Base-by-base conservation (phyloP, 2,113 vertebrate genomes). In the Cebus imitator region DNA sequence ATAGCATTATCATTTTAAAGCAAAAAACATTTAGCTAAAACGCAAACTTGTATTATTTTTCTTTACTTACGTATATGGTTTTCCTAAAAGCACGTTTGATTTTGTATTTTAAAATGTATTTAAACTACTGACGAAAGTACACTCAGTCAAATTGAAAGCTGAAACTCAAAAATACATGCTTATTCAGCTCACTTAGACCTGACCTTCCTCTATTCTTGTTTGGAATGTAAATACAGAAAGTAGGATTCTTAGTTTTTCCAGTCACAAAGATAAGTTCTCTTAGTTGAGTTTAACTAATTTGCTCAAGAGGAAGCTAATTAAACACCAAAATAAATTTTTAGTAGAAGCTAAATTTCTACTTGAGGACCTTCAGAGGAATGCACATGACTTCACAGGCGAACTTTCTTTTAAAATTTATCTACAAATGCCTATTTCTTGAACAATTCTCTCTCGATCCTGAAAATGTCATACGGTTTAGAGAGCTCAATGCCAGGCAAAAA, bases 81-180 rank as follows among this genome's bases (percentile, higher is more conserved):
- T 45, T 23, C 40, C 20, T 12, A 70, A 86, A 81, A 82, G 57
- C 21, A 57, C 8, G 75, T 27, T 32, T 66, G 66, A 88, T 37
- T 94, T 70, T 90, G 10, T 55, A 94, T 66, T 73, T 91, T 88
- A 37, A 90, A 90, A n/a, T 68, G 30, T 37, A 68, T 75, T 90
- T 79, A 79, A 91, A 92, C 32, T 30, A 91, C 66, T 84, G 61
- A 64, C 84, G 75, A 94, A 64, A 66, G 50, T 43, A 88, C 7
- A 75, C 30, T 17, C 32, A 73, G 40, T 76, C 45, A 81, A 92
- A 85, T 57, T 73, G 73, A 79, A 94, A 79, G 43, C 1, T 76
- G 52, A 87, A 78, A 87, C 14, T 72, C 48, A 50, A 95, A 85
- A 93, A 30, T 81, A 76, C 25, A 68, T 80, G 20, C 18, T 68